Evolutionary conservation across 2,888 invertebrate species (phyloP), one percentile per base, ranked within the genome.

Genomic region (Blera fallax): DNA sequence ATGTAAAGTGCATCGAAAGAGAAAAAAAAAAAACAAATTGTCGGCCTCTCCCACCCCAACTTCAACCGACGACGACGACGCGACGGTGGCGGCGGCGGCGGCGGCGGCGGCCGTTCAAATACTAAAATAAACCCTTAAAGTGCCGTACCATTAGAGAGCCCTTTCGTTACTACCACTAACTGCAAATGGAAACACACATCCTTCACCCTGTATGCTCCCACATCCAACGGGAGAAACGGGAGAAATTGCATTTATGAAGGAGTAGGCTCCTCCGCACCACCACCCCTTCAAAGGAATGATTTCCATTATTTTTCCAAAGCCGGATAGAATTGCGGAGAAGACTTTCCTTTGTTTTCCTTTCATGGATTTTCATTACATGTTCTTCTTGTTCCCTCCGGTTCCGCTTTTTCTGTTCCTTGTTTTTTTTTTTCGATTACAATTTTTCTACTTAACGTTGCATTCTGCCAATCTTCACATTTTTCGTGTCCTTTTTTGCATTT

Each of bases 291-390:
- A 69, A 48, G 62, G 48, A 67, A 37, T 60, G 62, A 84, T 79
- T 78, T 74, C 69, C 73, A 74, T 79, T 79, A 69, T 54, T 84
- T 67, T 62, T 69, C n/a, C 27, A 34, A 24, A 21, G 24, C 64
- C 40, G 52, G 52, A 56, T 56, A n/a, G 37, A 18, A 50, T 34
- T n/a, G 29, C 14, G 45, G 14, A 32, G 40, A 60, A 34, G 27
- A 10, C 14, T 54, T 32, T 45, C 50, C 67, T 58, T 64, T 60
- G 77, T 79, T 67, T 62, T 73, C 50, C 67, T 45, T 78, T 56
- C 67, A 52, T 62, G 45, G 48, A 67, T 67, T 78, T 83, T 73
- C 67, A 79, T 62, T 62, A 21, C 5, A 29, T 52, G 21, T 21
- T 32, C 21, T 54, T 37, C 54, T 18, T 67, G 52, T 62, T 83